A percentile compares a stretch with the other conserved stretches of the same genome.
Conservation (phyloP, 2,888 invertebrate species). For the Sinopyrophorus schimmeli region DNA sequence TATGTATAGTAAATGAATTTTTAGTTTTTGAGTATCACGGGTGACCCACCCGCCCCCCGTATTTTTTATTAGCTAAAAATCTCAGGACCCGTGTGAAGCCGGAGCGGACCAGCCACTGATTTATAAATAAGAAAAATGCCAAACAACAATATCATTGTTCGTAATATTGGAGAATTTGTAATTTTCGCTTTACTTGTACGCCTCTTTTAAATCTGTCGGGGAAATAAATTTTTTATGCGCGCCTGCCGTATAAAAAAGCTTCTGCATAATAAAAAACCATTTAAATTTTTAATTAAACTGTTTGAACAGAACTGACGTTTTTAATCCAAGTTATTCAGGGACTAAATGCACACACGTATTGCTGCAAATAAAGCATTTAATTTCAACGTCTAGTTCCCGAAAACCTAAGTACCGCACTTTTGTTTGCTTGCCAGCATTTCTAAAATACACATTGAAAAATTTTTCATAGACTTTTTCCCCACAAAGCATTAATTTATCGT, state of each 20-base stretch:
- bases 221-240: conserved; percentile 22
- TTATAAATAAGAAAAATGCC: too few relatives aligned
- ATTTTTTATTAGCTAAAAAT: too few relatives aligned
- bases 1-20: too few relatives aligned
- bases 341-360: conserved; percentile 25
- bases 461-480: conserved; percentile 15
- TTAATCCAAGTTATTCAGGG: conserved; percentile 24
- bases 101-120: too few relatives aligned
- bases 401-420: conserved; percentile 15
- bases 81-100: too few relatives aligned
- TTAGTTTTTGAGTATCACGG: too few relatives aligned
- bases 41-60: too few relatives aligned
- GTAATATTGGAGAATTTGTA: conserved; percentile 16
- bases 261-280: conserved; percentile 29
- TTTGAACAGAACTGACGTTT: conserved; percentile 31
- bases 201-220: conserved; percentile 20
- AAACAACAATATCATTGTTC: too few relatives aligned
- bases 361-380: conserved; percentile 26
- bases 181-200: conserved; percentile 15
- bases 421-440: conserved; percentile 8
- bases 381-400: conserved; percentile 15
- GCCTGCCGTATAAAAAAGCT: conserved; percentile 20
- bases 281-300: conserved; percentile 32
- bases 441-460: conserved; percentile 10
- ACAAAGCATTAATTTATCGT: conserved; percentile 22